Percentiles rank a stretch among this genome's conserved stretches.
phyloP scores from a whole-genome alignment of 2,113 vertebrate species.

The Copsychus sechellarum region DNA sequence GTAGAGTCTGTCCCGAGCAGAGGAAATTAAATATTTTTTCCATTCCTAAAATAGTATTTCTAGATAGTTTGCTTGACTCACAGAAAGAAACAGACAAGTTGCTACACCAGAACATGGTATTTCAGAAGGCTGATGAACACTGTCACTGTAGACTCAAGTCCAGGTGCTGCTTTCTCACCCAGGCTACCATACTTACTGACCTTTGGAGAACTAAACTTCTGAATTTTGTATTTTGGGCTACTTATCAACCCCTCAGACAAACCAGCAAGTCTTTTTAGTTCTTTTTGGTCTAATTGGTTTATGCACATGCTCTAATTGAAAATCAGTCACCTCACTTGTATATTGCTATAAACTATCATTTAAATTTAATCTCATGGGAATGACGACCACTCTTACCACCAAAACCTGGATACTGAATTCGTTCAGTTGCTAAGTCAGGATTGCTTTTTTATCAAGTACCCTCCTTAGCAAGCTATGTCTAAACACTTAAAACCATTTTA shows the following conservation, averaged over 20 bases:
- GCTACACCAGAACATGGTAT: not conserved
- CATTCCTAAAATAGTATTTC: not conserved
- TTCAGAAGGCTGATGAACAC: not conserved
- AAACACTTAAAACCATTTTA: not conserved
- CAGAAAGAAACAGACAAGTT: not conserved
- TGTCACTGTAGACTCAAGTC: not conserved
- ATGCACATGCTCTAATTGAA: not conserved
- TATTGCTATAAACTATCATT: not conserved
- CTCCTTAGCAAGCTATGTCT: not conserved
- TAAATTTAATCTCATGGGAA: not conserved
- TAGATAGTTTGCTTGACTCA: not conserved
- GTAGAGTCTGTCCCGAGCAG: accelerated
- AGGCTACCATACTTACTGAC: not conserved
- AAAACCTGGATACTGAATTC: not conserved
- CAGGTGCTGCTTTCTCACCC: not conserved
- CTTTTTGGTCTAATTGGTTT: not conserved
- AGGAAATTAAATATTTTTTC: not conserved
- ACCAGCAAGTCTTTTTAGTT: not conserved
- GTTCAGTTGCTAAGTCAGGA: not conserved
- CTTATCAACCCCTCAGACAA: not conserved
- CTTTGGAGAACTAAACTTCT: not conserved
- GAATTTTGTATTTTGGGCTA: not conserved
- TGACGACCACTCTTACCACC: no score
- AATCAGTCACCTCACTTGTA: not conserved
- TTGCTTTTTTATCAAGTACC: not conserved